Evolutionary conservation across 1,140 invertebrate genomes (phyloP), one percentile per base, ranked within the genome.

Genomic region (Procambarus clarkii): DNA sequence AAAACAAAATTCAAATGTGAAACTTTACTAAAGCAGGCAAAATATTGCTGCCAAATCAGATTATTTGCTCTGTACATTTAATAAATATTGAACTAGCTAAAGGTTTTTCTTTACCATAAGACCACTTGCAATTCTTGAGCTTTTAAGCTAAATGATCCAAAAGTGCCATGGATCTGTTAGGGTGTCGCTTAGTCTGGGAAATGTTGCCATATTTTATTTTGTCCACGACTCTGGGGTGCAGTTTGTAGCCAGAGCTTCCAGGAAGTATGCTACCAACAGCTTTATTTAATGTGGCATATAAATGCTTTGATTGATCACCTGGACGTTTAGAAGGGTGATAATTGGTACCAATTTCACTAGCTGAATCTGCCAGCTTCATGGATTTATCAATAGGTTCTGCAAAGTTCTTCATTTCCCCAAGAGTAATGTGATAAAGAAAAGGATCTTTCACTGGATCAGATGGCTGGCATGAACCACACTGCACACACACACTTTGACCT

Each of bases 101-200:
- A 34, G 34, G 34, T 34, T 34, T 34, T 34, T 34, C 34, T 34
- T 34, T 34, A 34, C 34, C 34, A 34, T 34, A 34, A 34, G 34
- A 34, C 34, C 34, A 34, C 34, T 34, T 34, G 34, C 34, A 54
- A 64, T 64, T 18, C 60, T 64, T 64, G 18, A 0, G 24, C 7
- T 3, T 34, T 83, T 15, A 83, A 13, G 79, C 46, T n/a, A 89
- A 13, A 82, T 89, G 79, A 58, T 89, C 87, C 11, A 89, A 15
- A n/a, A 89, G 34, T 74, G 87, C 87, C 87, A 89, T 89, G 7
- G 87, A 89, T 74, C 64, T 82, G 34, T 79, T 89, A 50, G 87
- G 87, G 50, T 50, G 79, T 74, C 87, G 50, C 79, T 71, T 89
- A 18, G 9, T 44, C 21, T 89, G 64, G 13, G 79, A 58, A 76